phyloP scores from a whole-genome alignment of 1,140 invertebrate species.

The Galleria mellonella region DNA sequence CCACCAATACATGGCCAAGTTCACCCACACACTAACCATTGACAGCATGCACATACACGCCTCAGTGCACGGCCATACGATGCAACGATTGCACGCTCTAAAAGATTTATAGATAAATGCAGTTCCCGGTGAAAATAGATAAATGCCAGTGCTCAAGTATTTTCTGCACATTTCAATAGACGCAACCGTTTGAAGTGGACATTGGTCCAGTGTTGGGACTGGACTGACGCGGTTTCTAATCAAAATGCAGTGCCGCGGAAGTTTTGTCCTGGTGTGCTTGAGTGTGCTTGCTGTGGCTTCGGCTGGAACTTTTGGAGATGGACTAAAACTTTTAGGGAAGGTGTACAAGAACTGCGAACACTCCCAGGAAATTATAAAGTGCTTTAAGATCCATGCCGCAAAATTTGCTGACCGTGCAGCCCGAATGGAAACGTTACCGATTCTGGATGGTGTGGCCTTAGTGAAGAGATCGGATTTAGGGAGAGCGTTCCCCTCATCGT shows the following conservation, averaged over 20 bases:
- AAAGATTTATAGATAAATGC: conserved; percentile 75
- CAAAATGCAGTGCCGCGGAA: conserved; percentile 55
- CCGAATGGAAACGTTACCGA: conserved; percentile 76
- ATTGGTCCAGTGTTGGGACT: conserved; percentile 29
- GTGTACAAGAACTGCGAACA: conserved; percentile 78
- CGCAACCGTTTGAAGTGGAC: conserved; percentile 60
- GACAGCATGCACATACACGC: conserved; percentile 45
- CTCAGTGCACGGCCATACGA: conserved; percentile 63
- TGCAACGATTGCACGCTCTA: conserved; percentile 74
- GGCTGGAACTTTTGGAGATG: conserved; percentile 45
- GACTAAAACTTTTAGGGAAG: conserved; percentile 68
- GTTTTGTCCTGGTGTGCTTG: conserved; percentile 49
- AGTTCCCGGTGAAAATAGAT: conserved; percentile 75
- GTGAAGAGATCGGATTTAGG: conserved; percentile 47
- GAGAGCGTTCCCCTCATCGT: conserved; percentile 55
- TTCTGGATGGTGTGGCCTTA: conserved; percentile 77
- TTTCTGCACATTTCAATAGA: conserved; percentile 68
- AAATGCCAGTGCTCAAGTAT: conserved; percentile 70
- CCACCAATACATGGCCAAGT: conserved; percentile 27
- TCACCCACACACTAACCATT: conserved; percentile 23
- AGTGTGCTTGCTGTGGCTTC: conserved; percentile 35
- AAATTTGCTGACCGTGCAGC: conserved; percentile 78
- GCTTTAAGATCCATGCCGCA: conserved; percentile 79
- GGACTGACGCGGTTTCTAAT: conserved; percentile 33
- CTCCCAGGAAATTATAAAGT: conserved; percentile 78